These are phyloP conservation scores for Nezara viridula DNA, from an alignment of 2,888 invertebrate species.

Conservation along the genomic window DNA sequence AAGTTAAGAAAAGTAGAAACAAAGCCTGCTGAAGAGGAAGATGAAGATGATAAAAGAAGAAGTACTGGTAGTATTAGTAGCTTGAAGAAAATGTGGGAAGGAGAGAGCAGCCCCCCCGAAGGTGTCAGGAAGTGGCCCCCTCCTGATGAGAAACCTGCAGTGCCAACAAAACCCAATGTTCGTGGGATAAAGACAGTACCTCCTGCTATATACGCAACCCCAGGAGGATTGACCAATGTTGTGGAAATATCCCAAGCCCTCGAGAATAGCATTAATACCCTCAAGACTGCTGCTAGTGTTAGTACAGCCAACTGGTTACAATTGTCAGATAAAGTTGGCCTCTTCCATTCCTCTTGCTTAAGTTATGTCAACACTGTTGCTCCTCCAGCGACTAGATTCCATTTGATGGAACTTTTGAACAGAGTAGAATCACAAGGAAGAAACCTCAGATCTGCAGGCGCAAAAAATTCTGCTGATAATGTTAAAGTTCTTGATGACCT, in stretches of 20 bases:
- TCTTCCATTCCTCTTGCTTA: constrained; percentile 85
- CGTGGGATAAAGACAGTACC: constrained; percentile 69
- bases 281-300: constrained; percentile 72
- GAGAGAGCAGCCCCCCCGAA: constrained; percentile 72
- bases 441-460: constrained; percentile 78
- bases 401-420: constrained; percentile 82
- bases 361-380: constrained; percentile 85
- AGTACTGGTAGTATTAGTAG: constrained; percentile 94
- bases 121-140: constrained; percentile 73
- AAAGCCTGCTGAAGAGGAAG: constrained; percentile 70
- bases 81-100: constrained; percentile 93
- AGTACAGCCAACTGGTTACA: constrained; percentile 82
- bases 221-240: constrained; percentile 73
- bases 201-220: constrained; percentile 85
- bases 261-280: constrained; percentile 77
- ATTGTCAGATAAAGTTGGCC: constrained; percentile 84
- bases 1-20: constrained; percentile 84
- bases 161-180: constrained; percentile 75
- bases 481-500: constrained; percentile 80
- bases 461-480: constrained; percentile 79
- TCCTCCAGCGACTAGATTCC: constrained; percentile 89
- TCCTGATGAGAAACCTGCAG: constrained; percentile 75
- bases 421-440: constrained; percentile 80
- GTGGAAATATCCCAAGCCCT: constrained; percentile 77
- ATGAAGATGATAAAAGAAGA: constrained; percentile 86